phyloP scores from a whole-genome alignment of 30 jellyfish, hydroid and myxozoan species.

The Catostylus mosaicus region DNA sequence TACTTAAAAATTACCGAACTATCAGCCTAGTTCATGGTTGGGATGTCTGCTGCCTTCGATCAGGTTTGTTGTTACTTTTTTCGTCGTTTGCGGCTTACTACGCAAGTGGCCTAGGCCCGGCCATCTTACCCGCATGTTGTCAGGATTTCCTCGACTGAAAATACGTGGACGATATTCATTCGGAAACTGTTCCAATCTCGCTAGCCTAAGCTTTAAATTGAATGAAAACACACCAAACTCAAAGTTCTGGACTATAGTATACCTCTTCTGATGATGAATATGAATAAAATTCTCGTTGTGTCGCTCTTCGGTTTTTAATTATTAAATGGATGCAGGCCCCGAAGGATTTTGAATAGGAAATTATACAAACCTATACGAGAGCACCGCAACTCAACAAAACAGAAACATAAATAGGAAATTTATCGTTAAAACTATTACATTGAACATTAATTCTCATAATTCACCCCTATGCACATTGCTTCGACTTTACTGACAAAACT shows the following conservation, averaged over 20 bases:
- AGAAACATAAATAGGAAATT: too few species aligned
- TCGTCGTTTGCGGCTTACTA: not conserved
- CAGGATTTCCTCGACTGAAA: not conserved
- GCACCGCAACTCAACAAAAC: too few species aligned
- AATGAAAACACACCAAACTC: not conserved
- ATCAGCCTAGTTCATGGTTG: slow-evolving; percentile 59
- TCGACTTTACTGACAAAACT: too few species aligned
- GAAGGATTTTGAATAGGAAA: not conserved
- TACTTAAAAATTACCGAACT: not conserved
- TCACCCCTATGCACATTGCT: too few species aligned
- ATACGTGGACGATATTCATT: not conserved
- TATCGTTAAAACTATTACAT: too few species aligned
- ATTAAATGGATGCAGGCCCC: not conserved
- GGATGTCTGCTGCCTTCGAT: slow-evolving; percentile 88
- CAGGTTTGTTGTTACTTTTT: slow-evolving; percentile 54
- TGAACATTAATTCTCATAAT: too few species aligned
- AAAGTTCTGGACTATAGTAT: too few species aligned
- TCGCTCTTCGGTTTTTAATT: not conserved
- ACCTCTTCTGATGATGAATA: not conserved
- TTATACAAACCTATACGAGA: too few species aligned
- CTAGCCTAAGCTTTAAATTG: not conserved
- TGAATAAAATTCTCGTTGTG: not conserved
- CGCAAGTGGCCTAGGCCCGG: slow-evolving; percentile 35
- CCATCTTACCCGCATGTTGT: slow-evolving; percentile 36
- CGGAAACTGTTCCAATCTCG: not conserved